Conservation (phyloP, 2,113 vertebrate species). For the Mastomys natalensis region DNA sequence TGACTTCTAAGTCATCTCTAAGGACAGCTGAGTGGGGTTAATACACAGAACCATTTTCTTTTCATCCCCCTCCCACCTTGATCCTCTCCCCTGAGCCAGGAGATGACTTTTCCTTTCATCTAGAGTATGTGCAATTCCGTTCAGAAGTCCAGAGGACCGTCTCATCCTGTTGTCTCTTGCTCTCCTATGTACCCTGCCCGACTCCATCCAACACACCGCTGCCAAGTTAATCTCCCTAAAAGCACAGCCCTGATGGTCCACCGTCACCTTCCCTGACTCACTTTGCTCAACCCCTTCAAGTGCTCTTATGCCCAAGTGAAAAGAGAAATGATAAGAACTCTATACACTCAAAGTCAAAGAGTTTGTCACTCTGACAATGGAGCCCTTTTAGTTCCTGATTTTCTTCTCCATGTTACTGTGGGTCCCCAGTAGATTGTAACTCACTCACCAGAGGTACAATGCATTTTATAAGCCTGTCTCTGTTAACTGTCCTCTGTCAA, state of each 20-base stretch:
- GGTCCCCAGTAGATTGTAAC: background rate
- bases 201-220: background rate
- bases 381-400: background rate
- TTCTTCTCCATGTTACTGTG: background rate
- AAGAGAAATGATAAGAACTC: background rate
- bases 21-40: background rate
- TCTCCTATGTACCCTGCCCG: background rate
- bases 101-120: constrained; percentile 74
- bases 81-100: constrained; percentile 36
- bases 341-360: background rate
- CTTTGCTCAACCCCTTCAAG: background rate
- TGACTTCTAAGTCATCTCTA: background rate
- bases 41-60: background rate
- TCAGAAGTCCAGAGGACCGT: constrained; percentile 64
- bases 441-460: background rate
- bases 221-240: constrained; percentile 59
- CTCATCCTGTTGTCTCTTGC: background rate
- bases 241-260: background rate
- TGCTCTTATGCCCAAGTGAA: background rate
- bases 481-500: background rate
- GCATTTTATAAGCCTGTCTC: background rate
- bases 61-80: background rate
- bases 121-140: constrained; percentile 75
- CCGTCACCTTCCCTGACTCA: too few relatives aligned
- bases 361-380: background rate